Percentiles rank a stretch among this genome's conserved stretches.
Conservation (phyloP, 2,888 invertebrate species). For the Sarcophaga carnaria region DNA sequence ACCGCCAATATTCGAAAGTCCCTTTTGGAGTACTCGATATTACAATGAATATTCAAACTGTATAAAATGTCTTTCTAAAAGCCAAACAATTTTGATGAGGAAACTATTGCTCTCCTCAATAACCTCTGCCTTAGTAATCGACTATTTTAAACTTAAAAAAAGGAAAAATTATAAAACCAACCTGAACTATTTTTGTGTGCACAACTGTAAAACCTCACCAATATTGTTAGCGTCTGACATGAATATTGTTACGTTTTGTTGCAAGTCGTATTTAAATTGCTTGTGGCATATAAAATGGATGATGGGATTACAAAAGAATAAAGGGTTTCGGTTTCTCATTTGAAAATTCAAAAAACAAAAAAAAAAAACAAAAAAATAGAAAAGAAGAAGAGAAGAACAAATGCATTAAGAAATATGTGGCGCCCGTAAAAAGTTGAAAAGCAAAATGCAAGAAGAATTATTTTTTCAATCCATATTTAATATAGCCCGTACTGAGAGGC, state of each 20-base stretch:
- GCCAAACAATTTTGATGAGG: too few relatives aligned
- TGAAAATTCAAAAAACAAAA: background rate
- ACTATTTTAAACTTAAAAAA: too few relatives aligned
- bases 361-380: background rate
- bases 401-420: constrained; percentile 60
- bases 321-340: constrained; percentile 64
- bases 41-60: too few relatives aligned
- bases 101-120: too few relatives aligned
- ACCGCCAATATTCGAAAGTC: too few relatives aligned
- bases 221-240: background rate
- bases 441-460: constrained; percentile 33
- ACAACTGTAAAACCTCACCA: constrained; percentile 14
- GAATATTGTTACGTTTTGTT: constrained; percentile 42
- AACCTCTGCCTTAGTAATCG: too few relatives aligned
- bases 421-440: constrained; percentile 63
- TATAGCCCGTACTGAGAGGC: too few relatives aligned
- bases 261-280: constrained; percentile 65
- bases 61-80: too few relatives aligned
- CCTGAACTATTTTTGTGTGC: constrained; percentile 5
- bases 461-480: background rate
- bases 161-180: too few relatives aligned
- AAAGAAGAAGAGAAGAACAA: constrained; percentile 1
- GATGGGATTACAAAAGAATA: constrained; percentile 71
- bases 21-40: too few relatives aligned
- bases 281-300: constrained; percentile 71